phyloP scores from a whole-genome alignment of 1,140 invertebrate species.

The Acromyrmex heyeri region DNA sequence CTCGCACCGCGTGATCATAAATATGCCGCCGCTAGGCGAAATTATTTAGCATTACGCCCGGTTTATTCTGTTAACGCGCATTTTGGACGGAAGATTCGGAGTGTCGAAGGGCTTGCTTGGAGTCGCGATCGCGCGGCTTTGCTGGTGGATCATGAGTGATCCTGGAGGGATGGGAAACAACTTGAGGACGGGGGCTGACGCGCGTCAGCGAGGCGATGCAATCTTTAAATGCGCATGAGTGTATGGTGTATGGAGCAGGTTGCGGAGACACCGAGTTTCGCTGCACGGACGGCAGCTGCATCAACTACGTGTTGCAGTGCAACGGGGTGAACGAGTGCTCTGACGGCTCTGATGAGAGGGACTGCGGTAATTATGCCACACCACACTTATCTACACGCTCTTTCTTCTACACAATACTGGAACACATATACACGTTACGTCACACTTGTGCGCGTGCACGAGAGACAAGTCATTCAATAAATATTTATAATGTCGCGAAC shows the following conservation, averaged over 20 bases:
- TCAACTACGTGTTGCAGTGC: slow-evolving; percentile 89
- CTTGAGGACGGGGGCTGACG: slow-evolving; percentile 33
- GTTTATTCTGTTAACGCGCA: background rate
- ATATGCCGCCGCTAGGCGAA: background rate
- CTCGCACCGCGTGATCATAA: background rate
- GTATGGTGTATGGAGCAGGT: slow-evolving; percentile 85
- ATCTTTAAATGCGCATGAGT: slow-evolving; percentile 80
- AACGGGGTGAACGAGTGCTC: slow-evolving; percentile 90
- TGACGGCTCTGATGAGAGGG: slow-evolving; percentile 91
- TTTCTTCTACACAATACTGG: background rate
- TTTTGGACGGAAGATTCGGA: slow-evolving; percentile 43
- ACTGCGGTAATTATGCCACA: slow-evolving; percentile 90
- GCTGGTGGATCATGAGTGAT: slow-evolving; percentile 12
- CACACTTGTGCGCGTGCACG: background rate
- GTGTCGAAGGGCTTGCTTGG: slow-evolving; percentile 33
- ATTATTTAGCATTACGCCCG: background rate
- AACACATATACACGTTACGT: background rate
- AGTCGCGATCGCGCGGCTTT: slow-evolving; percentile 22
- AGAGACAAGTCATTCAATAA: background rate
- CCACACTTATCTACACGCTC: background rate
- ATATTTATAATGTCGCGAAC: background rate
- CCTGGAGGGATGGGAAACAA: background rate
- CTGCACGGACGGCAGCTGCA: slow-evolving; percentile 90
- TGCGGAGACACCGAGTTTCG: slow-evolving; percentile 89
- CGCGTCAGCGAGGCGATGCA: slow-evolving; percentile 42